Evolutionary conservation across 2,888 invertebrate genomes (phyloP), one percentile per base, ranked within the genome.

Genomic region (Capitulum mitella): DNA sequence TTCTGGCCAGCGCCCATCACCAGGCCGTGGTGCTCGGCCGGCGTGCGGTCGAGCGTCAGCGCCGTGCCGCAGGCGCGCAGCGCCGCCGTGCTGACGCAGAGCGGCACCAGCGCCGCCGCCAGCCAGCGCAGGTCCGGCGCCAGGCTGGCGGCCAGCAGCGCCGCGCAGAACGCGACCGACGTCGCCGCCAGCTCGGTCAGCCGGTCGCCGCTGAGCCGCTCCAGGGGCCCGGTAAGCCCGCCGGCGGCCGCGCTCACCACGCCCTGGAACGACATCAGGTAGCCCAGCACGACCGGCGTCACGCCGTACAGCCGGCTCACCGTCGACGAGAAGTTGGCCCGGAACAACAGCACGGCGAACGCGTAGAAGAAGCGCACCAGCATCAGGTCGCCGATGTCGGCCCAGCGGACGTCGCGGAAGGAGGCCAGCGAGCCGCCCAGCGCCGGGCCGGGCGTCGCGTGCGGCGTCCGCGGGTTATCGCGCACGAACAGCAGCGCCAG

Each of bases 1-100:
- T 85, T 86, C 78, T 85, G 85, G 76, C 84, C 84, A n/a, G 85
- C 82, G 8, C 86, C 86, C 79, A 85, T 83, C 77, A 85, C 82
- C 14, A 84, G 82, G 5, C 86, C 86, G 14, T 83, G 81, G 64
- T 85, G 83, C 22, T 8, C 46, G 29, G 75, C 14, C 75, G 75
- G 75, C 75, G 75, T 75, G 43, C 84, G 81, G 34, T 83, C 82
- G 26, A 86, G 82, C 1, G 84, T 84, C 64, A 86, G 78, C 22
- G 83, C 84, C 3, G 83, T 83, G 16, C 83, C 80, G 70, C 83
- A 82, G 2, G 85, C 85, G 48, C 86, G 80, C n/a, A 83, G 82
- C 10, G 85, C 80, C 3, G 85, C 82, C 22, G 84, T 84, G 34
- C 83, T 82, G 14, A 85, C 43, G 78, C 85, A 84, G 0, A 86